Evolutionary conservation across 2,113 vertebrate species (phyloP).

Genomic region (Ptilorrhoa leucosticta): DNA sequence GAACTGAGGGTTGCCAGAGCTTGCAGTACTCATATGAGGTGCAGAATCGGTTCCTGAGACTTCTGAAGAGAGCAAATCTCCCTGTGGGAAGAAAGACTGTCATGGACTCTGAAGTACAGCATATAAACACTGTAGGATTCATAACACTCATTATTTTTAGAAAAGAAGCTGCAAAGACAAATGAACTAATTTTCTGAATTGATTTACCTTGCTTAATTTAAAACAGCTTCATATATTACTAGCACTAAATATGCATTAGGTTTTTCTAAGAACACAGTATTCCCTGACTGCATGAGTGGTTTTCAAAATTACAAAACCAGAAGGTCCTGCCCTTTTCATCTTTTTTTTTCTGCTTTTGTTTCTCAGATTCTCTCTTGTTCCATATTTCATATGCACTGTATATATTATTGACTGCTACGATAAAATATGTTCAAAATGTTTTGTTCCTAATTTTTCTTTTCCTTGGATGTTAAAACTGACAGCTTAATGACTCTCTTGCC

Average conservation of each 20-base stretch:
- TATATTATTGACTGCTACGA: conserved; percentile 17
- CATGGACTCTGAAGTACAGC: not conserved
- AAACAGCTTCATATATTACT: conserved; percentile 26
- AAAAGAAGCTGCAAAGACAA: conserved; percentile 28
- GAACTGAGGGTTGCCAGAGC: not conserved
- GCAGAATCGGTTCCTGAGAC: not conserved
- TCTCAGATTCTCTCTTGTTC: not conserved
- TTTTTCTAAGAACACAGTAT: conserved; percentile 18
- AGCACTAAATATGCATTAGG: conserved; percentile 15
- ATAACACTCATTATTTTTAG: not conserved
- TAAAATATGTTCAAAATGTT: conserved; percentile 47
- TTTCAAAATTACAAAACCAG: conserved; percentile 44
- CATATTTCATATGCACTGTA: conserved; percentile 1
- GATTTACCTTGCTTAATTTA: conserved; percentile 12
- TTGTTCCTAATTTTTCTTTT: conserved; percentile 52
- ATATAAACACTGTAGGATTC: not conserved
- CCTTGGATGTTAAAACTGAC: conserved; percentile 61
- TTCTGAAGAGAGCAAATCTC: not conserved
- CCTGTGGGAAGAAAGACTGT: not conserved
- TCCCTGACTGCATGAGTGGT: not conserved
- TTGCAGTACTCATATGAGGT: not conserved
- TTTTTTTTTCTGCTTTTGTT: not conserved
- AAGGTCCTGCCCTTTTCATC: conserved; percentile 31
- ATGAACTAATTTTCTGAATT: conserved; percentile 47
- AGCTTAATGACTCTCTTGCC: conserved; percentile 65